These are phyloP conservation scores for Gasterosteus nipponicus DNA, from an alignment of 2,113 vertebrate species.

Conservation along the genomic window DNA sequence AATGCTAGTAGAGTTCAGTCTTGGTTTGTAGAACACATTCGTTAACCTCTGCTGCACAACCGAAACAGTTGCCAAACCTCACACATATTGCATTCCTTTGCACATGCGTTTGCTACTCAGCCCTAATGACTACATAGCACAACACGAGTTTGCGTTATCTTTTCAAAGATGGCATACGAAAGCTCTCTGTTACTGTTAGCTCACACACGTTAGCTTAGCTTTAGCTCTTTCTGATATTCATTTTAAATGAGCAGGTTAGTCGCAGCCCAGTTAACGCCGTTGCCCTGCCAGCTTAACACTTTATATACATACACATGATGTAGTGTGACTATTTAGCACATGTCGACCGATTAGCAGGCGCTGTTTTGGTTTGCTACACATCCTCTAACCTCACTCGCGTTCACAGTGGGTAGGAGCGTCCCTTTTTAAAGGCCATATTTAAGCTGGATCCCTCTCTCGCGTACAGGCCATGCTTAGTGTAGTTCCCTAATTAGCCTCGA, in stretches of 20 bases:
- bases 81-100: accelerated
- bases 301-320: too few relatives aligned
- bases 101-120: accelerated
- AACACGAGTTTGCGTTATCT: constrained; percentile 23
- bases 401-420: constrained; percentile 16
- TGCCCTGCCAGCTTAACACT: not conserved
- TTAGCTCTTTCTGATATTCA: not conserved
- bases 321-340: not conserved
- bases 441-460: constrained; percentile 43
- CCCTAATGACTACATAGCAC: not conserved
- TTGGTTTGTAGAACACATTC: constrained; percentile 10
- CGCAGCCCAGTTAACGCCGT: not conserved
- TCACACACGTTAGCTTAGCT: constrained; percentile 47
- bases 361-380: constrained; percentile 19
- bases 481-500: constrained; percentile 8
- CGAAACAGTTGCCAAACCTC: not conserved
- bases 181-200: constrained; percentile 49
- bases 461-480: constrained; percentile 56
- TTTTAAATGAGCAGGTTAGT: constrained; percentile 10
- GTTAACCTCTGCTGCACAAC: not conserved
- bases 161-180: constrained; percentile 46
- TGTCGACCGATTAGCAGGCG: not conserved
- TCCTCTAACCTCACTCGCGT: constrained; percentile 3
- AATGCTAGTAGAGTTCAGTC: constrained; percentile 25
- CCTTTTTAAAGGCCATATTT: constrained; percentile 76